Conservation (phyloP, 2,797 vertebrate species). For the Pangasius sanitwongsei region DNA sequence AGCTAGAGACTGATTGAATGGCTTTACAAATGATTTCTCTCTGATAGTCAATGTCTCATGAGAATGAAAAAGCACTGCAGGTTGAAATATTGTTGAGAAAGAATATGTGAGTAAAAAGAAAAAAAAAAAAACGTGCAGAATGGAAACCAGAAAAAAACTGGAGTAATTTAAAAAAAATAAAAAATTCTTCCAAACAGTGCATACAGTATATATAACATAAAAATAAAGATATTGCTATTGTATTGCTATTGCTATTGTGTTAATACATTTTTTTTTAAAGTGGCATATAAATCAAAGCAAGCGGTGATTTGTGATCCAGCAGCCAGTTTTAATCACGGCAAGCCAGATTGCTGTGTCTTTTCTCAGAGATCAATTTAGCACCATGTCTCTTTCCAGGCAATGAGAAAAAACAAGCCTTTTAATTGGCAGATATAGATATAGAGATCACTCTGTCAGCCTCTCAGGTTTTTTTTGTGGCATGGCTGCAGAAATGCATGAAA, state of each 20-base stretch:
- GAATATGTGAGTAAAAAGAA: not conserved
- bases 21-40: conserved; percentile 57
- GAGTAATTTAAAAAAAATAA: not conserved
- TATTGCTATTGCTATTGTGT: not conserved
- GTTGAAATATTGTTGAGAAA: not conserved
- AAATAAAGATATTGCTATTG: not conserved
- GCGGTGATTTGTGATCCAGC: not conserved
- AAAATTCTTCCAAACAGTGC: not conserved
- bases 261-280: not conserved
- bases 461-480: not conserved
- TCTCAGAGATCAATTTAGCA: not conserved
- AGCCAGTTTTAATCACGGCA: not conserved
- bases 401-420: not conserved
- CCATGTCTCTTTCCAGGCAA: not conserved
- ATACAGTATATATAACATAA: not conserved
- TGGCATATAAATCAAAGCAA: not conserved
- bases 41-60: conserved; percentile 46
- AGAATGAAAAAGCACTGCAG: conserved; percentile 29
- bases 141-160: not conserved
- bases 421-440: not conserved
- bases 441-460: not conserved
- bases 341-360: not conserved
- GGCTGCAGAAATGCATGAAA: not conserved
- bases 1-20: conserved; percentile 53
- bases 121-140: conserved; percentile 22